Conservation (phyloP, 2,797 vertebrate genomes). For the Dendrocincla fuliginosa region DNA sequence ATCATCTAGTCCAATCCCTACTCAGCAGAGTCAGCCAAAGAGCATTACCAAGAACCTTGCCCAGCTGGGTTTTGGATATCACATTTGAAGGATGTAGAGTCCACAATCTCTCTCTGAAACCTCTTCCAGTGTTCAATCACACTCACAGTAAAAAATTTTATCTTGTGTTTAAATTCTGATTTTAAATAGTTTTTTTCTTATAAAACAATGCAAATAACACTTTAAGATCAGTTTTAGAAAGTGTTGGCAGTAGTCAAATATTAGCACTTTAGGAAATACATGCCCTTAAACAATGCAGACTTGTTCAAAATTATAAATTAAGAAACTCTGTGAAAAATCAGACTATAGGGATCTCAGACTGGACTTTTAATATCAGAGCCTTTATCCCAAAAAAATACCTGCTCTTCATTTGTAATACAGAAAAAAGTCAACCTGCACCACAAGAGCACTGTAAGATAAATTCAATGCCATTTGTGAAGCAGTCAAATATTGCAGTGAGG, state of each 20-base stretch:
- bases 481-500: not conserved
- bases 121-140: not conserved
- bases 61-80: not conserved
- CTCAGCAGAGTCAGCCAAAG: not conserved
- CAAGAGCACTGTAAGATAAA: not conserved
- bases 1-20: accelerated
- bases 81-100: not conserved
- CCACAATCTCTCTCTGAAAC: not conserved
- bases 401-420: not conserved
- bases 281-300: not conserved
- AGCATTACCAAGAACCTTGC: not conserved
- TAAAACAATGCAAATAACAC: not conserved
- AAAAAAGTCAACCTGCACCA: not conserved
- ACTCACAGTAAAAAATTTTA: not conserved
- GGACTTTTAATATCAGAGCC: not conserved
- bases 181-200: not conserved
- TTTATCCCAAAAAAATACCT: not conserved
- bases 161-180: not conserved
- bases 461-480: not conserved
- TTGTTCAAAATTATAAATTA: not conserved
- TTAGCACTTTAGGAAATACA: not conserved
- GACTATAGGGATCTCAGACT: not conserved
- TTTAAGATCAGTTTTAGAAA: not conserved
- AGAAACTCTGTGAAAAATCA: not conserved
- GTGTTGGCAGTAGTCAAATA: not conserved